These are phyloP conservation scores for Drosophila lacertosa DNA, from an alignment of 1,140 invertebrate species.

Conservation along the genomic window DNA sequence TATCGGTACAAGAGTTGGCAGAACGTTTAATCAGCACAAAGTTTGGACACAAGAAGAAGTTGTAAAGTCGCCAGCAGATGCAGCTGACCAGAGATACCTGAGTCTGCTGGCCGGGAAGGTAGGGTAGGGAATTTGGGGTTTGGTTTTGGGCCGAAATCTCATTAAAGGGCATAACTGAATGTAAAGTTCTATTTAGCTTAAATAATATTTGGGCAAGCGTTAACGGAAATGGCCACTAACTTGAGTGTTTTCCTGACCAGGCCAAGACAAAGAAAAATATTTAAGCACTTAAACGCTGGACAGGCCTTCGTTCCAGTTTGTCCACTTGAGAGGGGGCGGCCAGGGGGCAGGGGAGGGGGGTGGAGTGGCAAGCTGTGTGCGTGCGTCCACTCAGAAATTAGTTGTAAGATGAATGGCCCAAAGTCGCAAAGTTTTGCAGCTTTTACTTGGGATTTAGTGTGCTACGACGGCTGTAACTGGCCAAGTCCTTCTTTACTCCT, in stretches of 20 bases:
- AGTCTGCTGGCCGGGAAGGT: neutral
- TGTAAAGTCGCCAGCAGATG: conserved; percentile 51
- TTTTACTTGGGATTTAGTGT: conserved; percentile 75
- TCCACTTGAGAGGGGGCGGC: conserved; percentile 15
- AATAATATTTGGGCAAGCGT: conserved; percentile 79
- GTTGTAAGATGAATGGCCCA: conserved; percentile 77
- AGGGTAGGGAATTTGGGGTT: no score
- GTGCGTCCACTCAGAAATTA: conserved; percentile 81
- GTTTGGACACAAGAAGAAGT: conserved; percentile 38
- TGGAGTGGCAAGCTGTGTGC: no score
- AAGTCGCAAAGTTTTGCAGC: conserved; percentile 79
- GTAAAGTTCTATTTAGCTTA: conserved; percentile 70
- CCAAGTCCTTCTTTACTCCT: no score
- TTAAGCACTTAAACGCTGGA: conserved; percentile 79
- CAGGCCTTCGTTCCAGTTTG: conserved; percentile 8
- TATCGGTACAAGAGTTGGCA: conserved; percentile 52
- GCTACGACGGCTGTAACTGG: conserved; percentile 51
- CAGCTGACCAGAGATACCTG: conserved; percentile 49
- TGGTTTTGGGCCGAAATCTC: conserved; percentile 48
- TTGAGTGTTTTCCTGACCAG: conserved; percentile 60
- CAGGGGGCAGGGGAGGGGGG: no score
- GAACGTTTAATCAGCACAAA: conserved; percentile 77
- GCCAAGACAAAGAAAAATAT: conserved; percentile 75
- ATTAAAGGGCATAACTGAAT: conserved; percentile 44
- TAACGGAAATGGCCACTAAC: conserved; percentile 77